Conservation (phyloP, 2,797 vertebrate species). For the Xiphorhynchus erythropygius region DNA sequence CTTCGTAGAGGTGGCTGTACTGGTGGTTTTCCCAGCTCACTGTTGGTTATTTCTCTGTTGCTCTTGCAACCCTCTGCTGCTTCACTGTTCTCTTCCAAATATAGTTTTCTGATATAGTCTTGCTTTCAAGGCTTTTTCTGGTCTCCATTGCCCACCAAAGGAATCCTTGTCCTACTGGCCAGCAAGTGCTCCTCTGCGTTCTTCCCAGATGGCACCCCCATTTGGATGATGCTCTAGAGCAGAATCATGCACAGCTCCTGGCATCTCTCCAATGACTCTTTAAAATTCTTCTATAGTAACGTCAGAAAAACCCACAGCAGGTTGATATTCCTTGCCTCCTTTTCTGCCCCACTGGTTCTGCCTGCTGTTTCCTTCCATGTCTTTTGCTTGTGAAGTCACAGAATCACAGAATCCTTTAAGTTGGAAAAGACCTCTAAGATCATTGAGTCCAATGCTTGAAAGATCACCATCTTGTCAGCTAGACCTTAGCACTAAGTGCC, state of each 20-base stretch:
- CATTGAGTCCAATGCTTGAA: neutral
- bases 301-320: neutral
- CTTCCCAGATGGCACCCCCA: neutral
- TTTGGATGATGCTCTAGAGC: neutral
- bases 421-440: neutral
- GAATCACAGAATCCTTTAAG: neutral
- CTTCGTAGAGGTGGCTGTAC: neutral
- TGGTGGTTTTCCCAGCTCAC: neutral
- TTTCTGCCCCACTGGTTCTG: neutral
- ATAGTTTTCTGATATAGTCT: fast-evolving
- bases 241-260: neutral
- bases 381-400: neutral
- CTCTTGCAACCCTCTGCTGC: neutral
- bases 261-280: neutral
- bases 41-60: fast-evolving
- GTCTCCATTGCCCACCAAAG: neutral
- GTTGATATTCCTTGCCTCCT: neutral
- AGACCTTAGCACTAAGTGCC: neutral
- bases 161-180: neutral
- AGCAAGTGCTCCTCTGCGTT: neutral
- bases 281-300: neutral
- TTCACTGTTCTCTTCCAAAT: neutral
- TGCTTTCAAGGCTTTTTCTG: neutral
- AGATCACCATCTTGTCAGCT: neutral
- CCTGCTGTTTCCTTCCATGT: neutral